Percentiles rank a stretch among this genome's conserved stretches.
phyloP scores from a whole-genome alignment of 2,888 invertebrate genomes.

The Emmelina monodactyla region DNA sequence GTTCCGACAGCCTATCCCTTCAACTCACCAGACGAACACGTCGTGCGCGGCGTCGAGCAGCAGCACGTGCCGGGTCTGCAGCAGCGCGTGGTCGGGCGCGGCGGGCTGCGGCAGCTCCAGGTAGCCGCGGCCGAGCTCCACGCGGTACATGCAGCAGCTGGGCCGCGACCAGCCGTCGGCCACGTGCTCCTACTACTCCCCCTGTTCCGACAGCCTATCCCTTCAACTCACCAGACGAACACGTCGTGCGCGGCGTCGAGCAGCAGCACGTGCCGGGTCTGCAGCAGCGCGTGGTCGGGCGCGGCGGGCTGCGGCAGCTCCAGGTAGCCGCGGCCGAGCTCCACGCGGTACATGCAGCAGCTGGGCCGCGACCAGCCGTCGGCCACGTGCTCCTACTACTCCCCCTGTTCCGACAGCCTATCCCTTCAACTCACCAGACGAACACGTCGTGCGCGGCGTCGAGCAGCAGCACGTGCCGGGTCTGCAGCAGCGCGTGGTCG shows the following conservation, averaged over 20 bases:
- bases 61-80: background rate
- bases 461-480: background rate
- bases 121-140: conserved; percentile 98
- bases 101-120: conserved; percentile 95
- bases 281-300: too few species aligned
- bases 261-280: background rate
- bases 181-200: too few species aligned
- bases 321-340: conserved; percentile 97
- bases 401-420: too few species aligned
- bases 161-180: too few species aligned
- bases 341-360: conserved; percentile 95
- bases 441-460: conserved; percentile 44
- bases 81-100: too few species aligned
- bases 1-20: too few species aligned
- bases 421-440: conserved; percentile 90
- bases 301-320: conserved; percentile 96
- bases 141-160: too few species aligned
- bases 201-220: too few species aligned
- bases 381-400: too few species aligned
- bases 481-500: background rate
- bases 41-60: background rate
- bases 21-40: conserved; percentile 86
- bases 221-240: conserved; percentile 92
- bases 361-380: too few species aligned
- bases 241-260: background rate